Evolutionary conservation across 2,888 invertebrate genomes (phyloP).

Genomic region (Hylaea fasciaria): DNA sequence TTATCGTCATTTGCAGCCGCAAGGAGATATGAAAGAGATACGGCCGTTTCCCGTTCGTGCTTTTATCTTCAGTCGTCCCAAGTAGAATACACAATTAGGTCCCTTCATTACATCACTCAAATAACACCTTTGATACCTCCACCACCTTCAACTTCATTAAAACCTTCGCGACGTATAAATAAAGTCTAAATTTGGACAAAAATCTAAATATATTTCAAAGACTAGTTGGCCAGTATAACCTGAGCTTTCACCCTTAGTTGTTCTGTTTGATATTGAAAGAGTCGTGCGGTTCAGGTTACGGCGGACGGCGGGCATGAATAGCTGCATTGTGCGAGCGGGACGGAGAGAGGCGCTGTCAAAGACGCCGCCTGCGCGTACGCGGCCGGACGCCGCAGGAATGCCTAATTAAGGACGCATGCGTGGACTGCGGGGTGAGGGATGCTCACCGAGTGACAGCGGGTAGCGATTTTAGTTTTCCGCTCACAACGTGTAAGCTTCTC

Average conservation of each 20-base stretch:
- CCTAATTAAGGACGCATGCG: conserved; percentile 84
- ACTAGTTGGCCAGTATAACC: conserved; percentile 51
- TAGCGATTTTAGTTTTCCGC: conserved; percentile 19
- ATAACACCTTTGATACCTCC: conserved; percentile 76
- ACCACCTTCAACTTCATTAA: conserved; percentile 31
- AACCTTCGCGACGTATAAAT: conserved; percentile 32
- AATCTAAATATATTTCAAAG: conserved; percentile 51
- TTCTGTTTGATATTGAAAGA: conserved; percentile 76
- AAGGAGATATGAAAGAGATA: conserved; percentile 57
- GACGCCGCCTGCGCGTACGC: conserved; percentile 80
- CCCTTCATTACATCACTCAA: conserved; percentile 83
- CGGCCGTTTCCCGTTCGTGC: conserved; percentile 59
- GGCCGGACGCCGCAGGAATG: conserved; percentile 81
- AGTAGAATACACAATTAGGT: conserved; percentile 82
- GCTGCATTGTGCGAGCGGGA: conserved; percentile 79
- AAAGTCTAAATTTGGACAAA: conserved; percentile 41
- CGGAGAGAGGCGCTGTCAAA: conserved; percentile 70
- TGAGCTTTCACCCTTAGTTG: conserved; percentile 54
- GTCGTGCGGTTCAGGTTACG: conserved; percentile 46
- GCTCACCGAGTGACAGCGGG: conserved; percentile 34
- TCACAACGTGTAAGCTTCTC: background rate
- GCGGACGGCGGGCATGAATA: conserved; percentile 68
- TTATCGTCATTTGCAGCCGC: conserved; percentile 43
- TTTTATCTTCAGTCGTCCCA: conserved; percentile 74
- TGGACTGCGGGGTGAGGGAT: conserved; percentile 61